Evolutionary conservation across 1,140 invertebrate species (phyloP).

Genomic region (Sycophaga agraensis): DNA sequence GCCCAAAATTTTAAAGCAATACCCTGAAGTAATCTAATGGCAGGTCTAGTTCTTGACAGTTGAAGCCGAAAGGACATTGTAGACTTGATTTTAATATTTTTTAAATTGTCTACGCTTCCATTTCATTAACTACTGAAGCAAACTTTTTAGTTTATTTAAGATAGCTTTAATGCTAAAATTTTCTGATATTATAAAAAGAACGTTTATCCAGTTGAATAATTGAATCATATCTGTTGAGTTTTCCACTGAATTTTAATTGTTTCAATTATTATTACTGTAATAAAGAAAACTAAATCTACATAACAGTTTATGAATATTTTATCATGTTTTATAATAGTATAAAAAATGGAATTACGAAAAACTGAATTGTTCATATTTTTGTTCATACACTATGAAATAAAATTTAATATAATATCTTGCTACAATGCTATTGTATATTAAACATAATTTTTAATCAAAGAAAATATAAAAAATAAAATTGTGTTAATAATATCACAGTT

Average conservation of each 20-base stretch:
- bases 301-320: too few relatives aligned
- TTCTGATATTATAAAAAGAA: neutral
- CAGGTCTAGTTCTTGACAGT: conserved; percentile 38
- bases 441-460: neutral
- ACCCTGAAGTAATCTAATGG: conserved; percentile 41
- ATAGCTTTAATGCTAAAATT: neutral
- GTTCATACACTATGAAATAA: neutral
- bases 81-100: neutral
- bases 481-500: too few relatives aligned
- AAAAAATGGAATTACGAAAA: neutral
- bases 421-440: neutral
- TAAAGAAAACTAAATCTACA: neutral
- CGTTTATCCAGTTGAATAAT: too few relatives aligned
- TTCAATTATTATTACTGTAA: neutral
- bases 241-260: neutral
- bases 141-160: neutral
- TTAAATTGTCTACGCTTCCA: neutral
- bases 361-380: neutral
- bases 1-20: conserved; percentile 60
- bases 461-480: too few relatives aligned
- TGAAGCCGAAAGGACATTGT: conserved; percentile 46
- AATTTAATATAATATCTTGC: neutral
- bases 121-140: neutral
- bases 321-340: neutral
- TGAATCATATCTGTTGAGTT: neutral